phyloP scores from a whole-genome alignment of 2,113 vertebrate genomes.

The Planiliza haematocheilus region DNA sequence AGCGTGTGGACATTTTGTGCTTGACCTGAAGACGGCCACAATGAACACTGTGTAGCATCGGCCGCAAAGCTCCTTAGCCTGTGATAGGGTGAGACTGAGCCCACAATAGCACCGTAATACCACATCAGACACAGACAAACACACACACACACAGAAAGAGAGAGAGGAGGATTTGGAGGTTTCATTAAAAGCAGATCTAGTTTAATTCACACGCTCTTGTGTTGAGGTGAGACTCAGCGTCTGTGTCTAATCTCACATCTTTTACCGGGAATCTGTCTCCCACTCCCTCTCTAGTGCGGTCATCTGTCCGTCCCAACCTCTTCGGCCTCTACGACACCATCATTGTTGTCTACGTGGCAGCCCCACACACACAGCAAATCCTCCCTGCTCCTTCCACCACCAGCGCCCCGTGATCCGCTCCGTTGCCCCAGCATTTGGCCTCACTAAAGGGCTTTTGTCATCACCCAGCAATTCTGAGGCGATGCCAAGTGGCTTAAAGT shows the following conservation, averaged over 20 bases:
- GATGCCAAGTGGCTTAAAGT: slow-evolving; percentile 11
- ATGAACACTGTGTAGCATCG: slow-evolving; percentile 66
- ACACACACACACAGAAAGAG: slow-evolving; percentile 43
- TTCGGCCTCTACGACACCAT: slow-evolving; percentile 11
- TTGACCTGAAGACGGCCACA: slow-evolving; percentile 69
- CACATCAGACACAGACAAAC: slow-evolving; percentile 71
- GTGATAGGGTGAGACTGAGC: slow-evolving; percentile 73
- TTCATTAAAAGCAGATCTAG: slow-evolving; percentile 79
- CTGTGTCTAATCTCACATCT: slow-evolving; percentile 69
- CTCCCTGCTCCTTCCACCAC: slow-evolving; percentile 3
- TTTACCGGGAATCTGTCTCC: slow-evolving; percentile 53
- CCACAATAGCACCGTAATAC: slow-evolving; percentile 79
- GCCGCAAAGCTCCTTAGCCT: slow-evolving; percentile 76
- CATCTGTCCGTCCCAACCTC: slow-evolving; percentile 31
- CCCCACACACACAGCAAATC: background rate
- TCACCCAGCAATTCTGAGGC: slow-evolving; percentile 17
- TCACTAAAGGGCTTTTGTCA: slow-evolving; percentile 33
- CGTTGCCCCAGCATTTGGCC: slow-evolving; percentile 11
- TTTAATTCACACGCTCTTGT: slow-evolving; percentile 64
- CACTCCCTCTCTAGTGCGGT: slow-evolving; percentile 37
- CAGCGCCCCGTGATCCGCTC: slow-evolving; percentile 15
- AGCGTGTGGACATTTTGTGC: slow-evolving; percentile 58
- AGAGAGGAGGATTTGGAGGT: slow-evolving; percentile 66
- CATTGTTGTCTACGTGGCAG: slow-evolving; percentile 23
- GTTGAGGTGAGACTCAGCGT: slow-evolving; percentile 53